Base-by-base conservation (phyloP, 2,888 invertebrate species). In the Tromatobia lineatoria region DNA sequence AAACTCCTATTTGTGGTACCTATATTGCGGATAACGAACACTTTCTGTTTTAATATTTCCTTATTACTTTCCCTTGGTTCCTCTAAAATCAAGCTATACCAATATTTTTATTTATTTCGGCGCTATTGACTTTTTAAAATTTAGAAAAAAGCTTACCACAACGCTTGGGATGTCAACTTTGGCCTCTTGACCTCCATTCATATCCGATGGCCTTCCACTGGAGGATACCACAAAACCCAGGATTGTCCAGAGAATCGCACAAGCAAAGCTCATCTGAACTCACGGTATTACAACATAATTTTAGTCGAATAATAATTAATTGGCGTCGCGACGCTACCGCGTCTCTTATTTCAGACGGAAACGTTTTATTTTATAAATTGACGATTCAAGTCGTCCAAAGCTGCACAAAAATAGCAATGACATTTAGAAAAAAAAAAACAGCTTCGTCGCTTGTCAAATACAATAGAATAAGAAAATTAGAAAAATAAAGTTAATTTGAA, bases 1-100 rank as follows among this genome's bases (percentile, higher is more conserved):
- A 69, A n/a, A 59, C 59, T 18, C 83, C 83, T n/a, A 84, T 69
- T 64, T 84, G 83, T 1, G 83, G 80, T 29, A 80, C 77, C 83
- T 84, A 54, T 69, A n/a, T n/a, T n/a, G n/a, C 1, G 13, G 0
- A 11, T n/a, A 23, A 69, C n/a, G 13, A 42, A 71, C 10, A 10
- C 13, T 50, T 50, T 47, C n/a, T 70, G 38, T 42, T 38, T n/a
- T 54, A 54, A 71, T n/a, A 42, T 10, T 18, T 25, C 7, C 23
- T 0, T 66, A 42, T 45, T 20, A 11, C 3, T 66, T 42, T 66
- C 25, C n/a, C 11, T 64, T 10, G 2, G 7, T 64, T 54, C 18
- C 50, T 50, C 7, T 10, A 10, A 38, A 38, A 13, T 1, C 4
- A 45, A 45, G 4, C 2, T 57, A 25, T 2, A 38, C 0, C 18